Evolutionary conservation across 2,113 vertebrate species (phyloP), one percentile per base, ranked within the genome.

Genomic region (Amazona vittata): DNA sequence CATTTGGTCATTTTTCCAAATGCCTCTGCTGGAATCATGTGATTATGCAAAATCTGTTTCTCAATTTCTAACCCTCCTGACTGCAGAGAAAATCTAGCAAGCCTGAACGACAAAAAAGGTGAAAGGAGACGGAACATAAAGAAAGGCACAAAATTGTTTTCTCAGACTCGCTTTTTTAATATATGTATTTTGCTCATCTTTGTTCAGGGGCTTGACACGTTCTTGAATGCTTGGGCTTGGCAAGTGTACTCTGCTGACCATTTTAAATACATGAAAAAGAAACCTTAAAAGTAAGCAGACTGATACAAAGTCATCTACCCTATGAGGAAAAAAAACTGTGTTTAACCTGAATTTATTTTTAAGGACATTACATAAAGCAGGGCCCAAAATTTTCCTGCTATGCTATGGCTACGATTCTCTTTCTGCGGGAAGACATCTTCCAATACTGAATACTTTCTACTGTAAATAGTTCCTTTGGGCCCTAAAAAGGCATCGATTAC

Each of bases 51-150:
- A 97, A 81, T 16, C 41, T 91, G 35, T 83, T 90, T 86, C 85
- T 86, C 92, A 86, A 37, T 94, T 94, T 77, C 93, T 77, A 71
- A 55, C 19, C 46, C 26, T 68, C 50, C 41, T 5, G 1, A 44
- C 76, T 60, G 50, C 77, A 87, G 78, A 91, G 69, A 75, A 96
- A 92, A 93, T 87, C 69, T 89, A 82, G 80, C 44, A 86, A 89
- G 70, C 46, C 65, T 89, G 74, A 89, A 89, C 2, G 0, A 81
- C 63, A 84, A 67, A 87, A 65, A 41, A 84, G 53, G 60, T 84
- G 25, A 92, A 93, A 92, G 14, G 21, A 94, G 57, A 49, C 12
- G 63, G 63, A n/a, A 83, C 9, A 57, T 44, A 28, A 85, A 55
- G 76, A 62, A 64, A 69, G 11, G 49, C 7, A 5, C 11, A 64